phyloP scores from a whole-genome alignment of 35 echinoderm and acorn worm genomes.

The Ophioderma brevispina region DNA sequence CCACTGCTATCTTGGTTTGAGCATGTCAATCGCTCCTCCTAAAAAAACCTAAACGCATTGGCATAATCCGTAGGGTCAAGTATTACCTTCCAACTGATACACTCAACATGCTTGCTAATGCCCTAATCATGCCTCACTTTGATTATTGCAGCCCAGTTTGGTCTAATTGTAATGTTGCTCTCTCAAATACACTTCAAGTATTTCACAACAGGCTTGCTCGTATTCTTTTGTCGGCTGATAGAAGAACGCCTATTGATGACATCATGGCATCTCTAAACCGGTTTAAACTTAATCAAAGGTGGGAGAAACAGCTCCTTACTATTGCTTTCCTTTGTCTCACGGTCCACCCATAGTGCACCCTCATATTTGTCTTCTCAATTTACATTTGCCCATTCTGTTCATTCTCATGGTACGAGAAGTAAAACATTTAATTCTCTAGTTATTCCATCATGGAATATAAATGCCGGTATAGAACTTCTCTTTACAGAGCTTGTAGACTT shows the following conservation, averaged over 20 bases:
- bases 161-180: neutral
- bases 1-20: neutral
- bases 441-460: too few species aligned
- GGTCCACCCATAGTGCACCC: too few species aligned
- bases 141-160: neutral
- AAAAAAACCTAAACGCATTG: neutral
- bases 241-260: neutral
- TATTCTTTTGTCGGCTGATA: neutral
- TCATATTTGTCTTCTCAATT: too few species aligned
- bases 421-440: too few species aligned
- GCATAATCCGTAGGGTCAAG: neutral
- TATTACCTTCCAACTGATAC: neutral
- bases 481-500: too few species aligned
- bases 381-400: too few species aligned
- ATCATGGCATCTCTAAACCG: neutral
- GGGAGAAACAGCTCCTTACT: neutral
- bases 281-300: neutral
- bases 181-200: neutral
- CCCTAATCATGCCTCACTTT: neutral
- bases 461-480: too few species aligned
- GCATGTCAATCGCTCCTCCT: neutral
- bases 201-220: neutral
- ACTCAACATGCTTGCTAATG: neutral
- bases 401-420: too few species aligned
- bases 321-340: too few species aligned